Percentiles rank a stretch among this genome's conserved stretches.
phyloP scores from a whole-genome alignment of 2,888 invertebrate species.

The Tyria jacobaeae region DNA sequence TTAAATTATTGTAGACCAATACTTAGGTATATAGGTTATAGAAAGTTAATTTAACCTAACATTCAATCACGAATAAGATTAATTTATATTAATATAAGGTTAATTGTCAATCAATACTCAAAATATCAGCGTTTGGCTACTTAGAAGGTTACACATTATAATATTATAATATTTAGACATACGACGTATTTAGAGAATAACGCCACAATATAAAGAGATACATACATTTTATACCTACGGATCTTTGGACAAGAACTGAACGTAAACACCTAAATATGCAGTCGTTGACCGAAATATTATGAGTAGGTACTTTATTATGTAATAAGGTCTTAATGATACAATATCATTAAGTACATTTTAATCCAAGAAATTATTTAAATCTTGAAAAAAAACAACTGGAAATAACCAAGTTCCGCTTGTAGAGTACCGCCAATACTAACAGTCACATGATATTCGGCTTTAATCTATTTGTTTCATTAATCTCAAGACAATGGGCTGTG shows the following conservation, averaged over 20 bases:
- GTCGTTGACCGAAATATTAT: slow-evolving; percentile 40
- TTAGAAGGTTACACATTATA: background rate
- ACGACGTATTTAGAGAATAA: too few relatives aligned
- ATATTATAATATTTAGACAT: too few relatives aligned
- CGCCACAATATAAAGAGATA: too few relatives aligned
- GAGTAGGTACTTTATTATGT: slow-evolving; percentile 19
- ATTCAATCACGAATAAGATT: background rate
- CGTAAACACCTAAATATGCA: slow-evolving; percentile 2
- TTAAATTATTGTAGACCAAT: slow-evolving; percentile 27
- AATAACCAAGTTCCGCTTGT: too few relatives aligned
- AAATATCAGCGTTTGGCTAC: background rate
- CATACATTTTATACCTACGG: background rate
- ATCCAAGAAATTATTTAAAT: too few relatives aligned
- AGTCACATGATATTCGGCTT: slow-evolving; percentile 25
- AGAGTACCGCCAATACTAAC: slow-evolving; percentile 8
- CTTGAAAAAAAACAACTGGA: too few relatives aligned
- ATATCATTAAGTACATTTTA: too few relatives aligned
- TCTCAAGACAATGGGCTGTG: slow-evolving; percentile 11
- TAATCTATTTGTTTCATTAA: slow-evolving; percentile 7
- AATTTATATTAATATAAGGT: too few relatives aligned
- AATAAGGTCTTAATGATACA: too few relatives aligned
- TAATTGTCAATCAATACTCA: background rate
- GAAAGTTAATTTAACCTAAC: slow-evolving; percentile 29
- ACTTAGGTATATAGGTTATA: slow-evolving; percentile 28
- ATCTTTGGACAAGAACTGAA: slow-evolving; percentile 3